Evolutionary conservation across 2,797 vertebrate species (phyloP), one percentile per base, ranked within the genome.

Genomic region (Cryptoprocta ferox): DNA sequence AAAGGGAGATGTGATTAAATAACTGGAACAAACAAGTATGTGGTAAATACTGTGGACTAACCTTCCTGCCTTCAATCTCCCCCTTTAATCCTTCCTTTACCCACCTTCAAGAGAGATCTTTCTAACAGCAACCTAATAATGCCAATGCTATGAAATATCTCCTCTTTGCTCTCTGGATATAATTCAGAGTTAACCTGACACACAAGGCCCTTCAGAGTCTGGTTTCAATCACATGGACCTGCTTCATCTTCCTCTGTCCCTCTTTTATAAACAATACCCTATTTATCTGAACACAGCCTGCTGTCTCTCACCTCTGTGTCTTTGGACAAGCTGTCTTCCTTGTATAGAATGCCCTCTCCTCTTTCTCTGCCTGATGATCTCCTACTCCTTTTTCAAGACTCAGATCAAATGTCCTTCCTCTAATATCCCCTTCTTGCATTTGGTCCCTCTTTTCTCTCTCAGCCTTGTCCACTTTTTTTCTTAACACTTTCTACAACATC

Each of bases 331-430:
- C 78, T 80, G 5, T 68, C 18, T 71, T 11, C 45, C 59, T 15
- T 65, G 28, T 28, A 59, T 15, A 24, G 26, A 73, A 75, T 21
- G 3, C 18, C 48, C 0, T 50, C 15, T 59, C n/a, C 35, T 5
- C 5, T 70, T 71, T 75, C 53, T 68, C 75, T 88, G 19, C 16
- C 39, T 26, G 10, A 48, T 89, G 21, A 68, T 84, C 30, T 80
- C 18, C 32, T 94, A 42, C 42, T 97, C 30, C 65, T 73, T 94
- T 83, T 75, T 39, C 21, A 93, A 79, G 75, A 89, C 50, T 93
- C 42, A 66, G 30, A 30, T 85, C 63, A 92, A 21, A 50, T 59
- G 16, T 71, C 24, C 8, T 71, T 66, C 53, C 30, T 59, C 30
- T 73, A 24, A 56, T 39, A 65, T 28, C 50, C 24, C 28, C 5